phyloP scores from a whole-genome alignment of 1,140 invertebrate species.

The Atta texana region DNA sequence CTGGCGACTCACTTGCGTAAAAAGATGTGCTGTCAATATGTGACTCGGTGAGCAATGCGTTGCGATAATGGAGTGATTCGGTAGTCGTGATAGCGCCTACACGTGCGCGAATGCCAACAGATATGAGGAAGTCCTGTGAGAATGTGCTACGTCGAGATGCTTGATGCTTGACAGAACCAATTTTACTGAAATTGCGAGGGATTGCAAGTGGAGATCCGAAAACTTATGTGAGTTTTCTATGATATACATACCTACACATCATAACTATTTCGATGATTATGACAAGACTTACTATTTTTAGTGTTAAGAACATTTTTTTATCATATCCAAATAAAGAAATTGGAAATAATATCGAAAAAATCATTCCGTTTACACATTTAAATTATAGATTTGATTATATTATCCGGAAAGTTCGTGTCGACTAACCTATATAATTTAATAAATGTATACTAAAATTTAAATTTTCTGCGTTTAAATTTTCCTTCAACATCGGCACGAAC shows the following conservation, averaged over 20 bases:
- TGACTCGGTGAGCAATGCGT: conserved; percentile 22
- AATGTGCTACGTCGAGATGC: neutral
- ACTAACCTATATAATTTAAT: too few relatives aligned
- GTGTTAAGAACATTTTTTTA: neutral
- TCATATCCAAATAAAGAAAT: neutral
- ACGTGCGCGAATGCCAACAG: conserved; percentile 45
- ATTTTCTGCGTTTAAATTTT: too few relatives aligned
- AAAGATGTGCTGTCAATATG: conserved; percentile 12
- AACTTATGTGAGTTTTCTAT: conserved; percentile 15
- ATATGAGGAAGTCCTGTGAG: conserved; percentile 5
- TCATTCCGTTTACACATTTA: neutral
- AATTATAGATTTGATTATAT: neutral
- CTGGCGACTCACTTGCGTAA: conserved; percentile 2
- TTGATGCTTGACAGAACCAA: neutral
- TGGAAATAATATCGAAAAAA: neutral
- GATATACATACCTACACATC: neutral
- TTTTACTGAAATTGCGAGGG: conserved; percentile 1
- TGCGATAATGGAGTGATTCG: conserved; percentile 47
- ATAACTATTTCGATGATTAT: neutral
- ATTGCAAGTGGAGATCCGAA: neutral
- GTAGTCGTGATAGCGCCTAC: conserved; percentile 33
- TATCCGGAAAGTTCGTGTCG: too few relatives aligned
- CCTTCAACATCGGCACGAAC: too few relatives aligned
- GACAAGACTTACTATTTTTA: neutral
- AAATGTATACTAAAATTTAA: too few relatives aligned